Percentiles rank a stretch among this genome's conserved stretches.
phyloP scores from a whole-genome alignment of 64 coral and sea anemone genomes.

The Acropora tenuis region DNA sequence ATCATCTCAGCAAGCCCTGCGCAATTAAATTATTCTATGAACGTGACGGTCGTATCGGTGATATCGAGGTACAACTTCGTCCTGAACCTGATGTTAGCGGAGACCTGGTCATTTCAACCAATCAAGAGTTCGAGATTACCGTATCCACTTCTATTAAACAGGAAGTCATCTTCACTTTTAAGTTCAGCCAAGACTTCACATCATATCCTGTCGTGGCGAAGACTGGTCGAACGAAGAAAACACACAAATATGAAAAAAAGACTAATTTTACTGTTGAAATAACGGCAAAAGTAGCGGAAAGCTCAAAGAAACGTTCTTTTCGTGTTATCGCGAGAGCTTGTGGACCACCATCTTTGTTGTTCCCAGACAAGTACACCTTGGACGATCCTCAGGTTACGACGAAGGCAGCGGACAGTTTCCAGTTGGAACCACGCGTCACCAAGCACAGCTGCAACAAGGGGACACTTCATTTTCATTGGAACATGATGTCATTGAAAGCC shows the following conservation, averaged over 20 bases:
- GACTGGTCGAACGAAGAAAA: slow-evolving; percentile 5
- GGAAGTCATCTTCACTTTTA: slow-evolving; percentile 52
- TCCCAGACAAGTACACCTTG: slow-evolving; percentile 1
- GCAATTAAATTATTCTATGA: background rate
- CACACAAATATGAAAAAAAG: background rate
- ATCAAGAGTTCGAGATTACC: slow-evolving; percentile 49
- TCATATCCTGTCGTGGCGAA: background rate
- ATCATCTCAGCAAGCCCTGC: slow-evolving; percentile 7
- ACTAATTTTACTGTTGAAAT: slow-evolving; percentile 7
- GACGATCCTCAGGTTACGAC: slow-evolving; percentile 5
- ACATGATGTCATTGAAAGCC: background rate
- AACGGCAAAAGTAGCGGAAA: background rate
- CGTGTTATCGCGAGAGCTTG: background rate
- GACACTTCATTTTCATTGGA: background rate
- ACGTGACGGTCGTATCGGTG: slow-evolving; percentile 28
- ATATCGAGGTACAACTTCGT: slow-evolving; percentile 25
- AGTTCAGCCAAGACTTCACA: slow-evolving; percentile 25
- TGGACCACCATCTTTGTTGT: slow-evolving; percentile 37
- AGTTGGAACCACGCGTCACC: background rate
- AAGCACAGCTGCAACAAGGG: background rate
- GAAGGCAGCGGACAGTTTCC: background rate
- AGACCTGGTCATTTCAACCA: slow-evolving; percentile 55
- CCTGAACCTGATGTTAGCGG: slow-evolving; percentile 16
- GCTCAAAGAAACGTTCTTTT: background rate
- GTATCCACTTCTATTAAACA: slow-evolving; percentile 37